Evolutionary conservation across 1,140 invertebrate genomes (phyloP), one percentile per base, ranked within the genome.

Genomic region (Pseudomyrmex dendroicus): DNA sequence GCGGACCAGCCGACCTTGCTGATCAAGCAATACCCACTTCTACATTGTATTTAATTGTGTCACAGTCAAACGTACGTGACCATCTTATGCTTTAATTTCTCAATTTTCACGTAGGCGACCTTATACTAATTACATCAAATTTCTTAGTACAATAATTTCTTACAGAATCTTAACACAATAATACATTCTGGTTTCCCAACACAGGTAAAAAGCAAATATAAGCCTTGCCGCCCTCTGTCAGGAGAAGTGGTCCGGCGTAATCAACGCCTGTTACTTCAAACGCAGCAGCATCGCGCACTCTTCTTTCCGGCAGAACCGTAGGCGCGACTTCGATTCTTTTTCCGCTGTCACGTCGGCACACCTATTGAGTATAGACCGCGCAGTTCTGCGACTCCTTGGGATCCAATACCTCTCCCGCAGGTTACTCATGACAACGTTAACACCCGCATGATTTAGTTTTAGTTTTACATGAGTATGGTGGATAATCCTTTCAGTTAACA

Each of bases 121-220:
- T n/a, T n/a, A n/a, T n/a, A n/a, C n/a, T n/a, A n/a, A n/a, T n/a
- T n/a, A n/a, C n/a, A n/a, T n/a, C n/a, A n/a, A n/a, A n/a, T n/a
- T n/a, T n/a, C n/a, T n/a, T n/a, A n/a, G n/a, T n/a, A n/a, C n/a
- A n/a, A n/a, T n/a, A n/a, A n/a, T n/a, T n/a, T n/a, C n/a, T n/a
- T n/a, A n/a, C n/a, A n/a, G n/a, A n/a, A n/a, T n/a, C n/a, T n/a
- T n/a, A n/a, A n/a, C n/a, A n/a, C n/a, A n/a, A n/a, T n/a, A n/a
- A n/a, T n/a, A n/a, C n/a, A n/a, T n/a, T n/a, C n/a, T n/a, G n/a
- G n/a, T n/a, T n/a, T n/a, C n/a, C n/a, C n/a, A n/a, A n/a, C 87
- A 35, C 90, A 91, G 9, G 89, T 90, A 54, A 86, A 92, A 8
- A 91, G 68, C 86, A 89, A 12, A 90, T 76, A 78, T 89, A 90